These are phyloP conservation scores for Enoplolaimus lenunculus DNA, from an alignment of 2,888 invertebrate species.

Conservation along the genomic window DNA sequence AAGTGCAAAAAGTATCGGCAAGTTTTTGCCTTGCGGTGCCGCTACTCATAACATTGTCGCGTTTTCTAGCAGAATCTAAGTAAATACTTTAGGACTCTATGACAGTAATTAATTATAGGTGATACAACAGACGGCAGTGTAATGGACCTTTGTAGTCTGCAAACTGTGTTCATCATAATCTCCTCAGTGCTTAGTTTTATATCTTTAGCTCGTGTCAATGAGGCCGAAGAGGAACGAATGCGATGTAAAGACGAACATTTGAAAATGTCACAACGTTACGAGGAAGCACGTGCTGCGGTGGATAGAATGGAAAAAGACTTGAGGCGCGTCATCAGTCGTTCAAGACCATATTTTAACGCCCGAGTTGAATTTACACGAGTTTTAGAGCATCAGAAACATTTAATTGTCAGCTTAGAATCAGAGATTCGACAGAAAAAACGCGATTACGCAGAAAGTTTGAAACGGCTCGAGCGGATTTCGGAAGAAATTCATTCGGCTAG, in stretches of 20 bases:
- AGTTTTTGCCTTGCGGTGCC: too few relatives aligned
- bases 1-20: too few relatives aligned
- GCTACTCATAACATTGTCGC: too few relatives aligned
- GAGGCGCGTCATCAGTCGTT: slow-evolving; percentile 42
- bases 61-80: too few relatives aligned
- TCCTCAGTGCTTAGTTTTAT: not conserved
- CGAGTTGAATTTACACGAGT: slow-evolving; percentile 34
- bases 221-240: slow-evolving; percentile 66
- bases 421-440: slow-evolving; percentile 36
- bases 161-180: too few relatives aligned
- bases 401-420: slow-evolving; percentile 12
- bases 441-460: slow-evolving; percentile 35
- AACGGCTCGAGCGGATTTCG: slow-evolving; percentile 35
- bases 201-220: slow-evolving; percentile 51
- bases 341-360: slow-evolving; percentile 36
- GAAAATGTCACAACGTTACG: slow-evolving; percentile 23
- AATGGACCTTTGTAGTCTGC: too few relatives aligned
- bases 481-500: slow-evolving; percentile 37
- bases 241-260: slow-evolving; percentile 61
- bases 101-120: too few relatives aligned
- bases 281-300: slow-evolving; percentile 38
- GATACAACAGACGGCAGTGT: too few relatives aligned
- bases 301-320: slow-evolving; percentile 43
- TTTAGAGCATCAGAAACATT: slow-evolving; percentile 34
- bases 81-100: too few relatives aligned